These are phyloP conservation scores for Leptosomus discolor DNA, from an alignment of 2,113 vertebrate genomes.

Conservation along the genomic window DNA sequence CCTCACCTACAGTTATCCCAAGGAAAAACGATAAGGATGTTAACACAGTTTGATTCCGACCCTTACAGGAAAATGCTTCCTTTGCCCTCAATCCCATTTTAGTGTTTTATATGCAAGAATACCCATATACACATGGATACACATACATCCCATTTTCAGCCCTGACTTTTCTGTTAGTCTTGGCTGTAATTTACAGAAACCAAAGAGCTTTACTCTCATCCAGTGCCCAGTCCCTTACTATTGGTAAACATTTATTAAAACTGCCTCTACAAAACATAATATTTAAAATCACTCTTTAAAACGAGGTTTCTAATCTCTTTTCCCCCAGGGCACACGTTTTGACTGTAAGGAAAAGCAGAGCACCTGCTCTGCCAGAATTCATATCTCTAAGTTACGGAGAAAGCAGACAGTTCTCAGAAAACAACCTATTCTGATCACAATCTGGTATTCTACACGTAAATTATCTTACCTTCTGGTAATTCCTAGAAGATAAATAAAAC, in stretches of 20 bases:
- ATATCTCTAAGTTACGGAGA: neutral
- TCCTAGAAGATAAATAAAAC: neutral
- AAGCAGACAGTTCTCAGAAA: neutral
- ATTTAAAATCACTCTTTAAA: neutral
- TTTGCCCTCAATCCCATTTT: neutral
- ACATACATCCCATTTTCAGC: neutral
- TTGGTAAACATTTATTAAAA: neutral
- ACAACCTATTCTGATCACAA: neutral
- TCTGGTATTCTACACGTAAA: neutral
- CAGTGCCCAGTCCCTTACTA: neutral
- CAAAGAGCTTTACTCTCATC: neutral
- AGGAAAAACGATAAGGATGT: neutral
- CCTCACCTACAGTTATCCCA: neutral
- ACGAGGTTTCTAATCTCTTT: neutral
- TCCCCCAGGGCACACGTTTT: neutral
- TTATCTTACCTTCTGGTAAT: neutral
- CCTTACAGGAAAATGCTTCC: neutral
- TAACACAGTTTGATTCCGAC: neutral
- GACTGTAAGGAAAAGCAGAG: neutral
- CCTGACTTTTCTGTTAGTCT: neutral
- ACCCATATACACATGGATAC: neutral
- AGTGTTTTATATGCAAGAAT: neutral
- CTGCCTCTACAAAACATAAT: accelerated
- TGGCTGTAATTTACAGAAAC: neutral
- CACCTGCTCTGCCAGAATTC: neutral